Evolutionary conservation across 1,140 invertebrate genomes (phyloP).

Genomic region (Frieseomelitta varia): DNA sequence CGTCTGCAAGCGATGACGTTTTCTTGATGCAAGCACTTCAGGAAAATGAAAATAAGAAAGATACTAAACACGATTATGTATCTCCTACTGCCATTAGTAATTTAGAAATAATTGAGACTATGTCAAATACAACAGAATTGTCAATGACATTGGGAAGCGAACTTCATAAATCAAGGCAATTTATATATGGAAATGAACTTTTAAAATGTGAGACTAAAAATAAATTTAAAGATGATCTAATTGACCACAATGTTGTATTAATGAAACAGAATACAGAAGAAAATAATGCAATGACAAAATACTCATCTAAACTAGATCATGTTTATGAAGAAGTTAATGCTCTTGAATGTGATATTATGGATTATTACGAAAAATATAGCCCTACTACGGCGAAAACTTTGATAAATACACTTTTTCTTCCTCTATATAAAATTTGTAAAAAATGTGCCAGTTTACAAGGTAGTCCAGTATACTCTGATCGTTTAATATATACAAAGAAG

Average conservation of each 20-base stretch:
- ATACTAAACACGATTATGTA: constrained; percentile 20
- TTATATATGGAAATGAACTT: constrained; percentile 14
- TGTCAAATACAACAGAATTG: constrained; percentile 12
- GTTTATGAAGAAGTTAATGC: constrained; percentile 66
- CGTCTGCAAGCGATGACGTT: not conserved
- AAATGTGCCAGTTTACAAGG: constrained; percentile 49
- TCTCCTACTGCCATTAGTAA: not conserved
- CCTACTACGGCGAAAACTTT: constrained; percentile 54
- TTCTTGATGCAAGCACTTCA: constrained; percentile 12
- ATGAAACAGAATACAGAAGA: not conserved
- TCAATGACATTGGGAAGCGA: not conserved
- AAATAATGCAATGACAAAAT: not conserved
- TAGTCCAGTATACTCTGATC: constrained; percentile 76
- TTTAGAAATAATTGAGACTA: constrained; percentile 36
- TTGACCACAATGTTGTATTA: not conserved
- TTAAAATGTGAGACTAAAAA: constrained; percentile 9
- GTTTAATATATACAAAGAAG: constrained; percentile 70
- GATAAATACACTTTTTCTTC: constrained; percentile 56
- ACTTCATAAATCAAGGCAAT: not conserved
- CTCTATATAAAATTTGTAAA: constrained; percentile 58
- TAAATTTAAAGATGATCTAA: not conserved
- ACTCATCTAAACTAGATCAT: constrained; percentile 49
- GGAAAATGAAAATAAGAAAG: not conserved
- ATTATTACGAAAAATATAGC: constrained; percentile 67
- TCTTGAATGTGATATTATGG: constrained; percentile 54